Percentiles rank a stretch among this genome's conserved stretches.
phyloP scores from a whole-genome alignment of 2,113 vertebrate species.

The Chrysemys picta region DNA sequence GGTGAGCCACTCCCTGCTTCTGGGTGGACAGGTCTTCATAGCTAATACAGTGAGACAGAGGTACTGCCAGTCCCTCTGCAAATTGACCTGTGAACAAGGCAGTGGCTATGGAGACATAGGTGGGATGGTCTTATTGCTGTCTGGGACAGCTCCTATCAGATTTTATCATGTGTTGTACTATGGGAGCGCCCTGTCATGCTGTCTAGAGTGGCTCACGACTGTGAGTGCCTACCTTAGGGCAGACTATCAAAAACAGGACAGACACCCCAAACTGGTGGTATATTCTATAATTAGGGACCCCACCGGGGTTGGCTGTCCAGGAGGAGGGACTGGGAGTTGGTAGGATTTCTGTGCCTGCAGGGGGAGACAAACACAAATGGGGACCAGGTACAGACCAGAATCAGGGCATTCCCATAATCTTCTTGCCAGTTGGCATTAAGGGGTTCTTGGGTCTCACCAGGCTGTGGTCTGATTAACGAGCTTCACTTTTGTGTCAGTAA shows the following conservation, averaged over 20 bases:
- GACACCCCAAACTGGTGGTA: no score
- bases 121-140: no score
- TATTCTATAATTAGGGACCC: not conserved
- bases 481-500: not conserved
- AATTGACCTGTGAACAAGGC: no score
- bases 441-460: not conserved
- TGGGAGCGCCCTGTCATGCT: no score
- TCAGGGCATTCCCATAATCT: not conserved
- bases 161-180: no score
- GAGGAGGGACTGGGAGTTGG: not conserved
- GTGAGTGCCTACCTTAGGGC: no score
- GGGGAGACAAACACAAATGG: not conserved
- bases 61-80: not conserved
- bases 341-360: not conserved
- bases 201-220: no score
- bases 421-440: not conserved
- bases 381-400: not conserved
- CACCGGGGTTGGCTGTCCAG: not conserved
- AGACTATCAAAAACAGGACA: no score
- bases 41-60: not conserved
- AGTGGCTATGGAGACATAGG: no score
- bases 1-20: no score
- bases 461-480: not conserved
- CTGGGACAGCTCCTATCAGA: no score
- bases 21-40: accelerated